These are phyloP conservation scores for Alentia gelatinosa DNA, from an alignment of 2,888 invertebrate genomes.

Conservation along the genomic window DNA sequence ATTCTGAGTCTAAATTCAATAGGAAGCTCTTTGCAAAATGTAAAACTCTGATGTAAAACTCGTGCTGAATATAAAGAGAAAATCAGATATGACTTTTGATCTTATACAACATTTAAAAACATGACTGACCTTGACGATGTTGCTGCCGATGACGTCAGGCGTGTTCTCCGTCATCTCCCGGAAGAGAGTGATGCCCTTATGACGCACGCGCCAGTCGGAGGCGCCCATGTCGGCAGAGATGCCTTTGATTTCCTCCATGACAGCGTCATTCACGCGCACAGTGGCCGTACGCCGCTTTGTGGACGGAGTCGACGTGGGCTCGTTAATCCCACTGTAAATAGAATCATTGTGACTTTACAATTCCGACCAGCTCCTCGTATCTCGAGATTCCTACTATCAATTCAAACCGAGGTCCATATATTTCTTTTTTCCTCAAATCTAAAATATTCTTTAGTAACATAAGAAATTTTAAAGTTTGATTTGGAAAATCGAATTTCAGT, in stretches of 20 bases:
- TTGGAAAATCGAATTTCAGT: too few species aligned
- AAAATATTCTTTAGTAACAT: too few species aligned
- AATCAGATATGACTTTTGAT: too few species aligned
- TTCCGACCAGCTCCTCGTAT: too few species aligned
- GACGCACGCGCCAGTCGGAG: slow-evolving; percentile 77
- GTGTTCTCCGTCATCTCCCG: slow-evolving; percentile 75
- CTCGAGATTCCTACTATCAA: too few species aligned
- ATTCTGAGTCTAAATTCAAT: too few species aligned
- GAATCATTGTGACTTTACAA: background rate
- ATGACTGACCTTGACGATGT: slow-evolving; percentile 76
- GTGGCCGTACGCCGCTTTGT: slow-evolving; percentile 31
- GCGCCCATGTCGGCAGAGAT: slow-evolving; percentile 56
- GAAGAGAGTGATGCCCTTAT: slow-evolving; percentile 75
- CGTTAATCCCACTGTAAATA: background rate
- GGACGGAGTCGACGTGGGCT: slow-evolving; percentile 42
- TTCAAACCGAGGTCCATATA: too few species aligned
- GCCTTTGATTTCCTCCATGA: slow-evolving; percentile 57
- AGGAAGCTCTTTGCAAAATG: too few species aligned
- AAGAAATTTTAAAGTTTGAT: too few species aligned
- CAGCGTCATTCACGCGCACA: slow-evolving; percentile 53
- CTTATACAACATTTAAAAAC: background rate
- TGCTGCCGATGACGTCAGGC: slow-evolving; percentile 70
- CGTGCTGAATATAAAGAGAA: too few species aligned
- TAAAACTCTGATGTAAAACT: too few species aligned
- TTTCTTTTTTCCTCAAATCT: too few species aligned